Evolutionary conservation across 2,888 invertebrate species (phyloP).

Genomic region (Helobdella robusta): DNA sequence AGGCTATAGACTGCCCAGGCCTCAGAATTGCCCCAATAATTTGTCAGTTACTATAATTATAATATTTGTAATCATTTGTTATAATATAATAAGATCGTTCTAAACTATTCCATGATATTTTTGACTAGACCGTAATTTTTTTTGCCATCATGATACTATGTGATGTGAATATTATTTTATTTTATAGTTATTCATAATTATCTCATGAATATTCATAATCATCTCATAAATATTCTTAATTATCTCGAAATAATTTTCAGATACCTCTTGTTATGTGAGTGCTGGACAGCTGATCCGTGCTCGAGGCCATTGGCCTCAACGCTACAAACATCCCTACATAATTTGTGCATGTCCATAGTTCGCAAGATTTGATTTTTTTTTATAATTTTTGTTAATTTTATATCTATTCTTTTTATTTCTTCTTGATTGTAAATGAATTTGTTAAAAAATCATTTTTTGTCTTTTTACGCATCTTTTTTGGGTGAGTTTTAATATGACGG

Average conservation of each 20-base stretch:
- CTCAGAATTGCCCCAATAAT: slow-evolving; percentile 18
- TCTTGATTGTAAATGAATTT: no score
- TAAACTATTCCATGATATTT: background rate
- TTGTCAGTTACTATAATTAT: slow-evolving; percentile 9
- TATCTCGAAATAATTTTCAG: background rate
- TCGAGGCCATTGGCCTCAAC: slow-evolving; percentile 10
- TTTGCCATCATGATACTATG: no score
- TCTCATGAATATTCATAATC: background rate
- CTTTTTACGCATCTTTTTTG: no score
- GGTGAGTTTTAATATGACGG: no score
- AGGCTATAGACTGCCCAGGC: slow-evolving; percentile 20
- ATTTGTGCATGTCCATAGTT: slow-evolving; percentile 25
- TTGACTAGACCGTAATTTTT: background rate
- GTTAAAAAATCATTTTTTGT: no score
- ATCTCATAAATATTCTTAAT: background rate
- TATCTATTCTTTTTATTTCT: background rate
- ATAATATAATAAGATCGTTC: background rate
- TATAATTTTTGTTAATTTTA: background rate
- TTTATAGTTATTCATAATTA: background rate
- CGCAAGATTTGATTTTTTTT: slow-evolving; percentile 12
- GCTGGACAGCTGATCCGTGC: slow-evolving; percentile 18
- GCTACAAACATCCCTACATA: slow-evolving; percentile 23
- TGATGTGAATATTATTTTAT: no score
- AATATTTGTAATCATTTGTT: background rate
- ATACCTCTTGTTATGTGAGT: slow-evolving; percentile 13